Evolutionary conservation across 1,140 invertebrate genomes (phyloP), one percentile per base, ranked within the genome.

Genomic region (Drosophila truncata): DNA sequence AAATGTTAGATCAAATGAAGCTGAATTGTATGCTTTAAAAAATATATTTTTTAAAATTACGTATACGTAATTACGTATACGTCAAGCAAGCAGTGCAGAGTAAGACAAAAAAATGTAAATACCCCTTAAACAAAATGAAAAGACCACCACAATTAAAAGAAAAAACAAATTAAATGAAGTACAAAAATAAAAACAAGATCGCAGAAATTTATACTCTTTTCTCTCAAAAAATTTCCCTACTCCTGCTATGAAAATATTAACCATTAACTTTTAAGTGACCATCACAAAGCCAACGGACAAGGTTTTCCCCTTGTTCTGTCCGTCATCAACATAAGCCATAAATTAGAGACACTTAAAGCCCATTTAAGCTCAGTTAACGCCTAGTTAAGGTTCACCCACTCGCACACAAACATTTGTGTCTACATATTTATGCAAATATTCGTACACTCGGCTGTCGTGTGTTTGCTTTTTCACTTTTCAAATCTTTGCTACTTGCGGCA

Each of bases 321-420:
- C 27, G 42, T 25, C 65, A 81, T 69, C 61, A 71, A 39, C 79
- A 72, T 64, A 61, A 61, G 46, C 59, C 82, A 74, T 88, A 85
- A 88, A 90, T 88, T 66, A 72, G 66, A 50, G 44, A 33, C 52
- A 70, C 67, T 74, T 62, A 29, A 65, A 63, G 73, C 63, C 73
- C 39, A 77, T 80, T 88, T 80, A 54, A 74, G 52, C 42, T 55
- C 52, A 66, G 66, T 80, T 87, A 88, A 88, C 83, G 80, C 83
- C 80, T 44, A 52, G 70, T 87, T 77, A 75, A 80, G 73, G 44
- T 49, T 46, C 57, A 52, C 60, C 73, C 49, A 61, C 39, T 62
- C 49, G 47, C 35, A 35, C 37, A 41, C 29, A 61, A 46, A 47
- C 29, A 39, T 16, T 25, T 31, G 13, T 44, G 27, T 49, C 31